Percentiles rank a stretch among this genome's conserved stretches.
Conservation (phyloP, 2,113 vertebrate genomes). For the Entosphenus tridentatus region DNA sequence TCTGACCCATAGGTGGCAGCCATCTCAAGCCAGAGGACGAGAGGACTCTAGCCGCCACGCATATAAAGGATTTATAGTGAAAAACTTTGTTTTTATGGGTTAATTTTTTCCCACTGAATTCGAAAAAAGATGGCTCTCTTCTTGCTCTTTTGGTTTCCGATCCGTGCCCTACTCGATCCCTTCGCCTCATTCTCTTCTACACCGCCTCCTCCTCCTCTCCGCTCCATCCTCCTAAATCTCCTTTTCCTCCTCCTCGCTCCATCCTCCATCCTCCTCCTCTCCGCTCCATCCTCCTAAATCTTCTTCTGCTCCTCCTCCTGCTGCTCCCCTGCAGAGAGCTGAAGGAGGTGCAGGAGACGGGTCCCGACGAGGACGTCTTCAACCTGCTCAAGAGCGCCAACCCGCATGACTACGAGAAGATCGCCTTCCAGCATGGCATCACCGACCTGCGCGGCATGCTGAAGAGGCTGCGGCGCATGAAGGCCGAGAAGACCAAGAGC, state of each 20-base stretch:
- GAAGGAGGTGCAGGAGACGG: neutral
- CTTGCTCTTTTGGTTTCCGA: no score
- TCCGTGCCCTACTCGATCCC: no score
- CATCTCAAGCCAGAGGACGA: no score
- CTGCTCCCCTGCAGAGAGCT: constrained; percentile 8
- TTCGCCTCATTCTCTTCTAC: no score
- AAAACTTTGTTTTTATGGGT: no score
- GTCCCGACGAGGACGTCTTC: constrained; percentile 1
- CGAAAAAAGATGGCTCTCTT: no score
- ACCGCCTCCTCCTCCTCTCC: neutral
- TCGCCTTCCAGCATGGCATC: constrained; percentile 1
- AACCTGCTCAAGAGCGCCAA: neutral
- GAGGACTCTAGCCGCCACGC: no score
- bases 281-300: neutral
- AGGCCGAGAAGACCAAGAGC: constrained; percentile 61
- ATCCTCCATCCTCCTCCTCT: neutral
- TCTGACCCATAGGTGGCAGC: no score
- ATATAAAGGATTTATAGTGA: no score
- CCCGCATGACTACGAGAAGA: neutral
- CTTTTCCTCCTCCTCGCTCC: neutral
- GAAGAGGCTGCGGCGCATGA: neutral
- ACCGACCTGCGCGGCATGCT: constrained; percentile 2
- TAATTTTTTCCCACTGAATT: no score
- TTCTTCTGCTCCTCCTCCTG: no score
- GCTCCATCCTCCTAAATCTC: no score